A percentile compares a stretch with the other conserved stretches of the same genome.
These are phyloP conservation scores for Tillus elongatus DNA, from an alignment of 2,888 invertebrate genomes.

Conservation along the genomic window DNA sequence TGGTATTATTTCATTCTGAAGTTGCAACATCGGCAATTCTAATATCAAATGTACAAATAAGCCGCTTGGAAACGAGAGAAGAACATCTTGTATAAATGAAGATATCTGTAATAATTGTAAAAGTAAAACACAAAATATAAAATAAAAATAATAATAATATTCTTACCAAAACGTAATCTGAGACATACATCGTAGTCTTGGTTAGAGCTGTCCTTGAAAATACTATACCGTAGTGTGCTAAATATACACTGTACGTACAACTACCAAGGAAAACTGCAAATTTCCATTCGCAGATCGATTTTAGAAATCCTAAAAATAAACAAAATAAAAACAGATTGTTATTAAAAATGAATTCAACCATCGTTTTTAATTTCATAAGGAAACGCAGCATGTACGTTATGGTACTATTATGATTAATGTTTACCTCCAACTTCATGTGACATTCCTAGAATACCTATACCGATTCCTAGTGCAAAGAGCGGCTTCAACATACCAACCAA, in stretches of 20 bases:
- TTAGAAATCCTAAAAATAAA: not conserved
- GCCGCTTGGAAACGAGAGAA: not conserved
- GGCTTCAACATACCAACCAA: not conserved
- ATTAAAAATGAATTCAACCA: constrained; percentile 1
- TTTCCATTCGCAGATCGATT: not conserved
- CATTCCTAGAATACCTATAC: constrained; percentile 1
- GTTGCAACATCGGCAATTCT: not conserved
- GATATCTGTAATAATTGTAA: no score
- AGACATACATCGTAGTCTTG: not conserved
- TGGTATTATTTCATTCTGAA: not conserved
- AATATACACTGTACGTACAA: not conserved
- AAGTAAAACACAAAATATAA: no score
- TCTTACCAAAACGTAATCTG: not conserved
- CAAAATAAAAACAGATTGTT: no score
- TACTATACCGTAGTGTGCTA: not conserved
- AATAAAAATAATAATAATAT: not conserved
- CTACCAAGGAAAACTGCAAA: not conserved
- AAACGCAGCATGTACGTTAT: no score
- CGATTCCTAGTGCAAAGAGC: not conserved
- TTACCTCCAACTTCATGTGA: not conserved
- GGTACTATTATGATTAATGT: not conserved
- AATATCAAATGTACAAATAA: not conserved
- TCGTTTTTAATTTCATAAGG: no score
- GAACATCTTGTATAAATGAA: not conserved
- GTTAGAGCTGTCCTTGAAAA: not conserved